Percentiles rank a stretch among this genome's conserved stretches.
Evolutionary conservation across 2,888 invertebrate genomes (phyloP).

Genomic region (Chloroclysta siterata): DNA sequence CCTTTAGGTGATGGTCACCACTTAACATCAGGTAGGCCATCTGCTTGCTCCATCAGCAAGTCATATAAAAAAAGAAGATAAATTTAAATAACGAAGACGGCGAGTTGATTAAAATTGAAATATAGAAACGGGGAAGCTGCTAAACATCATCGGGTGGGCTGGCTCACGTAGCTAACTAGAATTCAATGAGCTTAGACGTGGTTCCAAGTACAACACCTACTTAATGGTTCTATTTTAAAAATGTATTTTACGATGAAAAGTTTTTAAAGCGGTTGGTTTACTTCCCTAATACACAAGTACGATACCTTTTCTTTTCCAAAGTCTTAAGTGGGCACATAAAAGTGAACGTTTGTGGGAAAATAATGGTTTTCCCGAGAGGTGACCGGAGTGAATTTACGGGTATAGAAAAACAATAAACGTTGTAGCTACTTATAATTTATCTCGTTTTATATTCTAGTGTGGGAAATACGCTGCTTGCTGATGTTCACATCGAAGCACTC

Average conservation of each 20-base stretch:
- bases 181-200: too few species aligned
- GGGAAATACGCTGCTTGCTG: not conserved
- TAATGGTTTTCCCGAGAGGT: conserved; percentile 34
- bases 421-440: conserved; percentile 22
- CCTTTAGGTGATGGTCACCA: too few species aligned
- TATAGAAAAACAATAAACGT: conserved; percentile 33
- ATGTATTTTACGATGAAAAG: conserved; percentile 1
- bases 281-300: conserved; percentile 15
- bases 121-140: too few species aligned
- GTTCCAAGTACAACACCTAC: not conserved
- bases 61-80: too few species aligned
- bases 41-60: too few species aligned
- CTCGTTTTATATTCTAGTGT: conserved; percentile 10
- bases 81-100: too few species aligned
- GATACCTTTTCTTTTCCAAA: conserved; percentile 24
- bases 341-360: conserved; percentile 32
- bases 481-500: too few species aligned
- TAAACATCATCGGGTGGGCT: too few species aligned
- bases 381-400: conserved; percentile 31
- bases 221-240: not conserved
- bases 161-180: too few species aligned
- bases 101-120: too few species aligned
- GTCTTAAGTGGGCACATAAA: conserved; percentile 34
- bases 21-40: too few species aligned
- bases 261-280: conserved; percentile 3